Evolutionary conservation across 64 coral and sea anemone species (phyloP), one percentile per base, ranked within the genome.

Genomic region (Montipora efflorescens): DNA sequence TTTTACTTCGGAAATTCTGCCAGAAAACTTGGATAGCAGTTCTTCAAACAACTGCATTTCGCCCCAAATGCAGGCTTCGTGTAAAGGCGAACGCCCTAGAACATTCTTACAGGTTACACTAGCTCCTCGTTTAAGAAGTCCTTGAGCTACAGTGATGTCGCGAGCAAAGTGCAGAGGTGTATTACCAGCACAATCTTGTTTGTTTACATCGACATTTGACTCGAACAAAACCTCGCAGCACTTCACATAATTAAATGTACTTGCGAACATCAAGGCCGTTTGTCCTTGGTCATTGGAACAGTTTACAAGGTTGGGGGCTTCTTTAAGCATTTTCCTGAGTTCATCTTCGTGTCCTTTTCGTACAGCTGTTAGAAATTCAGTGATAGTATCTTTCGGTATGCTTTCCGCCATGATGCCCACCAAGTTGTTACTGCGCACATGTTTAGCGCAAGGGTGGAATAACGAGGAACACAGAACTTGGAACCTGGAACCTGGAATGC

Each of bases 1-100:
- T 18, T 9, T 13, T 13, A 88, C 86, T 15, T 88, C 86, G 19
- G 71, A 76, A 11, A 74, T 28, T 53, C 86, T 88, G 71, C 55
- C 25, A n/a, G 3, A 28, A 75, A 59, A 53, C 47, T 88, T 53
- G 5, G 20, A 50, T 15, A 88, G 48, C 10, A 88, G 86, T 57
- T 48, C 48, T 75, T 88, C 55, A 75, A 88, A 88, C 59, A 50
- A 45, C 11, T 88, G 47, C 12, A n/a, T 88, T 9, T 13, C 28
- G 48, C 86, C 86, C 86, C 86, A 88, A 88, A 88, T 0, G 55
- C 47, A 48, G 28, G 86, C 86, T 75, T 88, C 86, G 49, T 77
- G 86, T n/a, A 88, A 76, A 88, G 86, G 71, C 49, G 70, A 57
- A 36, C 86, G 70, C 14, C 68, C 86, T 75, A 57, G 20, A 20